phyloP scores from a whole-genome alignment of 2,888 invertebrate genomes.

The Trissonchulus sp. region DNA sequence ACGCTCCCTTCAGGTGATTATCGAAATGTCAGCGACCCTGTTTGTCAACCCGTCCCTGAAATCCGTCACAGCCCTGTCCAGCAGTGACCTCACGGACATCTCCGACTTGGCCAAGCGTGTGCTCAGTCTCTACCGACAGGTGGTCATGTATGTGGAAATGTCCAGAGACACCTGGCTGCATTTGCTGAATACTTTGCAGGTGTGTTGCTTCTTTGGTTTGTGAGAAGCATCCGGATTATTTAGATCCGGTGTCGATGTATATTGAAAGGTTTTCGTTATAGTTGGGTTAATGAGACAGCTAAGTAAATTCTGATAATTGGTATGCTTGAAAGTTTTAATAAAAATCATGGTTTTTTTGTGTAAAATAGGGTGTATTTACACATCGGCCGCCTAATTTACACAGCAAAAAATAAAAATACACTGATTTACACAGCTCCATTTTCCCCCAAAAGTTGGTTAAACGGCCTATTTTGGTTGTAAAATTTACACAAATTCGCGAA shows the following conservation, averaged over 20 bases:
- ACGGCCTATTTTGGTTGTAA: too few species aligned
- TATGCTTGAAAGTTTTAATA: too few species aligned
- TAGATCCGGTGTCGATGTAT: neutral
- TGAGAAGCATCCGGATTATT: neutral
- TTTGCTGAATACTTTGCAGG: slow-evolving; percentile 10
- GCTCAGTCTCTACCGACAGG: slow-evolving; percentile 8
- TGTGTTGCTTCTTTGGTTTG: neutral
- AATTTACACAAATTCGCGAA: too few species aligned
- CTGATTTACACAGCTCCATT: too few species aligned
- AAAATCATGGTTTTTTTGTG: too few species aligned
- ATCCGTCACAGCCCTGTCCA: neutral
- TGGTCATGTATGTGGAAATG: slow-evolving; percentile 20
- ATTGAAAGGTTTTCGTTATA: neutral
- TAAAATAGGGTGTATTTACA: too few species aligned
- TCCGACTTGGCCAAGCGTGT: slow-evolving; percentile 20
- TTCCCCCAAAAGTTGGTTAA: too few species aligned
- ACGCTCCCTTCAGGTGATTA: neutral
- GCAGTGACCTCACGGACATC: neutral
- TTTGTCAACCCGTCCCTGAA: neutral
- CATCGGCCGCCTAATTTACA: too few species aligned
- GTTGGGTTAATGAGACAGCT: too few species aligned
- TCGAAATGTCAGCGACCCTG: neutral
- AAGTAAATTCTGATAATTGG: too few species aligned
- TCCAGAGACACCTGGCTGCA: slow-evolving; percentile 5
- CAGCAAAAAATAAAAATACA: too few species aligned